These are phyloP conservation scores for Hydrolagus affinis DNA, from an alignment of 2,113 vertebrate species.

Conservation along the genomic window DNA sequence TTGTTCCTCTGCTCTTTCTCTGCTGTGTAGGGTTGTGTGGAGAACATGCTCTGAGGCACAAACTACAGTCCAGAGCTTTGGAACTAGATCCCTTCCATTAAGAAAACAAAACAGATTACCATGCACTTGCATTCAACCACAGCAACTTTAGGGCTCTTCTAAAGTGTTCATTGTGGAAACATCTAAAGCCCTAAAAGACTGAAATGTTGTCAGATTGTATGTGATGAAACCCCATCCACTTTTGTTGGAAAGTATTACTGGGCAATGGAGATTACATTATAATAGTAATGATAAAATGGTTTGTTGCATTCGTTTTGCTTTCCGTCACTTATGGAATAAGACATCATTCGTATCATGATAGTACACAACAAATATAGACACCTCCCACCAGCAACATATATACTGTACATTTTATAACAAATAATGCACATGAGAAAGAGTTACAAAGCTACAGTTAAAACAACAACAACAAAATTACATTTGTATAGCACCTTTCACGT, in stretches of 20 bases:
- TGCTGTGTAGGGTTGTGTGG: neutral
- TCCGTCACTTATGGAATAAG: neutral
- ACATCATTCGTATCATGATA: neutral
- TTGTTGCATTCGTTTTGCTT: neutral
- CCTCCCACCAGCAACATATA: neutral
- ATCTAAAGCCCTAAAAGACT: neutral
- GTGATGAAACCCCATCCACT: neutral
- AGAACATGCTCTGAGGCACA: neutral
- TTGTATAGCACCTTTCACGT: too few relatives aligned
- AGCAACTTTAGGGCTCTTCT: neutral
- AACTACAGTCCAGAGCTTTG: neutral
- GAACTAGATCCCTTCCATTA: neutral
- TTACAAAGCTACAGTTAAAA: neutral
- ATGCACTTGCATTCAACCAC: neutral
- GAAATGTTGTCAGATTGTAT: neutral
- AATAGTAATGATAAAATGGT: neutral
- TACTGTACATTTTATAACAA: neutral
- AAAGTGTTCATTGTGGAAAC: neutral
- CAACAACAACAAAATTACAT: slow-evolving; percentile 6
- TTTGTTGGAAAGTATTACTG: neutral
- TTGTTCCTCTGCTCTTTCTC: slow-evolving; percentile 5
- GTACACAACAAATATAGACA: neutral
- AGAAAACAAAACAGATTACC: neutral
- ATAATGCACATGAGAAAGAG: neutral
- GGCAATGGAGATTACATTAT: neutral